Evolutionary conservation across 2,797 vertebrate species (phyloP).

Genomic region (Lutjanus campechanus): DNA sequence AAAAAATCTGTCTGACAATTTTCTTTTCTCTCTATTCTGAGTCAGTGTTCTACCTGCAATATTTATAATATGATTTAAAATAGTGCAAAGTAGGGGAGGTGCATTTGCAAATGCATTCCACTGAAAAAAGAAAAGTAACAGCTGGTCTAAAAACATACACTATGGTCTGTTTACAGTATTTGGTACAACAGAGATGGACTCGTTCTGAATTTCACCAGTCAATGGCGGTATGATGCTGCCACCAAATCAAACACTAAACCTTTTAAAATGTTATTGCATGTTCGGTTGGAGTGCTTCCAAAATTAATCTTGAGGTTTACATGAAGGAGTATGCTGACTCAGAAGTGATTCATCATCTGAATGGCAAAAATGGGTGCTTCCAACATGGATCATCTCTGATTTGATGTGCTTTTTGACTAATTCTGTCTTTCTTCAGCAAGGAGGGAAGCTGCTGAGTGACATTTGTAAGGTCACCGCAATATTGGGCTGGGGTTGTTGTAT

Average conservation of each 20-base stretch:
- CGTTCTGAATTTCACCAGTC: not conserved
- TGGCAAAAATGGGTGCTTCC: slow-evolving; percentile 51
- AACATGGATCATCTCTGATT: slow-evolving; percentile 54
- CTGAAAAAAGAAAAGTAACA: not conserved
- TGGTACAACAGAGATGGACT: not conserved
- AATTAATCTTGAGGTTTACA: slow-evolving; percentile 25
- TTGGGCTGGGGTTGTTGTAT: not conserved
- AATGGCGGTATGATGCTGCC: not conserved
- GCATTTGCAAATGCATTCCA: not conserved
- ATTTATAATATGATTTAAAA: not conserved
- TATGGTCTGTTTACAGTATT: not conserved
- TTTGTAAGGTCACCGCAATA: slow-evolving; percentile 41
- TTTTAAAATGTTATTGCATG: not conserved
- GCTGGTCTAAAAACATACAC: not conserved
- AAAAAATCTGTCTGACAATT: slow-evolving; percentile 27
- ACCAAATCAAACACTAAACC: slow-evolving; percentile 12
- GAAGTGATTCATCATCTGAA: slow-evolving; percentile 66
- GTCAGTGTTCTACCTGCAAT: slow-evolving; percentile 59
- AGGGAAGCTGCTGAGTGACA: slow-evolving; percentile 36
- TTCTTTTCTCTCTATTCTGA: slow-evolving; percentile 59
- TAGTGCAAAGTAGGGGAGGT: not conserved
- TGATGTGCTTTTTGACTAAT: slow-evolving; percentile 60
- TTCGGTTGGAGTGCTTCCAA: slow-evolving; percentile 30
- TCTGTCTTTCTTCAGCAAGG: slow-evolving; percentile 51
- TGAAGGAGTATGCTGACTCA: slow-evolving; percentile 68